Percentiles rank a stretch among this genome's conserved stretches.
phyloP scores from a whole-genome alignment of 2,797 vertebrate species.

The Malurus leucopterus region DNA sequence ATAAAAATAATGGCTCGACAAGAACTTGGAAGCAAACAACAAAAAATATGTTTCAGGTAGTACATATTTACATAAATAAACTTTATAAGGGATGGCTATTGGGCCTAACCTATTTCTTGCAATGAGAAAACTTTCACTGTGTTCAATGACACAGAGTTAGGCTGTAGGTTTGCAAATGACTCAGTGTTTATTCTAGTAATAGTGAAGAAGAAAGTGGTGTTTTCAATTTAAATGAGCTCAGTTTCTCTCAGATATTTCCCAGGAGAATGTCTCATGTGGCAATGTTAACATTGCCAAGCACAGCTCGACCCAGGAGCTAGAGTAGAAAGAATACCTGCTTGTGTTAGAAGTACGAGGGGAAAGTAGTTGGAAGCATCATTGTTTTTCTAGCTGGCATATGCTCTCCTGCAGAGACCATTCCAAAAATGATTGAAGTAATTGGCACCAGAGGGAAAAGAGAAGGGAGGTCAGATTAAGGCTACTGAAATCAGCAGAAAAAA shows the following conservation, averaged over 20 bases:
- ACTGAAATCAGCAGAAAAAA: background rate
- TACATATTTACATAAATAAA: background rate
- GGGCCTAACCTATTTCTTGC: background rate
- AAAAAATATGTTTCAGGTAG: background rate
- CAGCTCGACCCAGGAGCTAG: background rate
- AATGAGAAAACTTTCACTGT: background rate
- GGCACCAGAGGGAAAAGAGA: constrained; percentile 26
- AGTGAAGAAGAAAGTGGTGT: background rate
- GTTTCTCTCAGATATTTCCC: background rate
- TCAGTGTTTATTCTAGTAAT: background rate
- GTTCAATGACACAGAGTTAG: background rate
- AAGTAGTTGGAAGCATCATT: background rate
- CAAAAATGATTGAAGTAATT: constrained; percentile 32
- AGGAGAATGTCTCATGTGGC: background rate
- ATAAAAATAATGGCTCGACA: background rate
- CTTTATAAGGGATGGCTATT: background rate
- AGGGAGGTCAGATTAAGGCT: background rate
- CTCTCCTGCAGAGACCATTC: background rate
- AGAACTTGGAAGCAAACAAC: background rate
- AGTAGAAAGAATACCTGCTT: background rate
- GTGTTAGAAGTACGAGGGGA: background rate
- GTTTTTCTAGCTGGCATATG: background rate
- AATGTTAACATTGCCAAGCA: background rate
- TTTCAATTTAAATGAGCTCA: background rate
- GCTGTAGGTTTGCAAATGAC: background rate